Percentiles rank a stretch among this genome's conserved stretches.
phyloP scores from a whole-genome alignment of 2,113 vertebrate genomes.

The Xyliphius kryptos region DNA sequence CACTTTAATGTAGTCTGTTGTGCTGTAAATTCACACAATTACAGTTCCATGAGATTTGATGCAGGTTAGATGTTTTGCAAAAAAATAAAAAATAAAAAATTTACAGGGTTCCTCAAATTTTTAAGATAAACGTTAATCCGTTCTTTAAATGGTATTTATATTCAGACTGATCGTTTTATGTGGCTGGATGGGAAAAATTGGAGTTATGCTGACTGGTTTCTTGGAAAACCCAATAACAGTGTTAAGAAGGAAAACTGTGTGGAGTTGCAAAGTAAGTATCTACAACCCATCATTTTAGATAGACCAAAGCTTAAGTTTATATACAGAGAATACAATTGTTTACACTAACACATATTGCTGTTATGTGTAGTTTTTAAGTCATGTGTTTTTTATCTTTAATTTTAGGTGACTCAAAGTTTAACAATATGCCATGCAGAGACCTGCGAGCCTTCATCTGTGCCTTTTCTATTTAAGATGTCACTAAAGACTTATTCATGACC shows the following conservation, averaged over 20 bases:
- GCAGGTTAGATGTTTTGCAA: too few relatives aligned
- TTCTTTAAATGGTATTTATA: conserved; percentile 1
- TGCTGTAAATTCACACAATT: too few relatives aligned
- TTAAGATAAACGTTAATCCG: too few relatives aligned
- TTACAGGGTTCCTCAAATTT: too few relatives aligned
- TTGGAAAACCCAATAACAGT: conserved; percentile 48
- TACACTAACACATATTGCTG: too few relatives aligned
- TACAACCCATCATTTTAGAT: too few relatives aligned
- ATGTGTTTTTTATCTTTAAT: neutral
- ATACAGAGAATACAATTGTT: too few relatives aligned
- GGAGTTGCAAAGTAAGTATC: conserved; percentile 43
- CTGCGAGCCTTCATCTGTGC: conserved; percentile 54
- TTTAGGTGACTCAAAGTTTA: conserved; percentile 52
- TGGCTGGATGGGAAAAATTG: conserved; percentile 56
- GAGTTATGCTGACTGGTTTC: conserved; percentile 49
- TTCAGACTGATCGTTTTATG: conserved; percentile 48
- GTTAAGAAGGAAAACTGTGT: conserved; percentile 45
- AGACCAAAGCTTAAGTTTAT: too few relatives aligned
- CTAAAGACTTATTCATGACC: neutral
- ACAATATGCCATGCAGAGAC: conserved; percentile 49
- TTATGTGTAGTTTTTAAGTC: too few relatives aligned
- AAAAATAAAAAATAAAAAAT: too few relatives aligned
- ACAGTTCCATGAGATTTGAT: neutral
- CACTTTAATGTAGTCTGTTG: neutral
- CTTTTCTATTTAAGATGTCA: conserved; percentile 24